Evolutionary conservation across 2,888 invertebrate genomes (phyloP).

Genomic region (Dendrolimus houi): DNA sequence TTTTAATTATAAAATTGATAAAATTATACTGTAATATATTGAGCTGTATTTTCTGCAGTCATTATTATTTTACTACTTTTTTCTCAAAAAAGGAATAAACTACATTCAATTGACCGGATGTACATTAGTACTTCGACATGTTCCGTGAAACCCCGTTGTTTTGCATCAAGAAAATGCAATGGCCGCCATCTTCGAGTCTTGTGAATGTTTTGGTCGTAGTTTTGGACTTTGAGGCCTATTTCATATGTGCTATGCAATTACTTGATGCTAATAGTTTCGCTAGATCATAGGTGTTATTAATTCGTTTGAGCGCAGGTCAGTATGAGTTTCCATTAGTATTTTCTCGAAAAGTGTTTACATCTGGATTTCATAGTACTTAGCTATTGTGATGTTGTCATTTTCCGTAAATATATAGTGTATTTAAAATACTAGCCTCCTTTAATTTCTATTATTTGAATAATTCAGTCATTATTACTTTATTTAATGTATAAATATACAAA

Average conservation of each 20-base stretch:
- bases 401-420: conserved; percentile 43
- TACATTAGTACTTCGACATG: conserved; percentile 48
- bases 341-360: conserved; percentile 84
- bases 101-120: conserved; percentile 46
- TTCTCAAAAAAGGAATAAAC: not conserved
- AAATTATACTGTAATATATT: not conserved
- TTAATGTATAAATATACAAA: conserved; percentile 49
- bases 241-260: conserved; percentile 65
- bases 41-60: not conserved
- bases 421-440: conserved; percentile 14
- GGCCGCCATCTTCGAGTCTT: conserved; percentile 91
- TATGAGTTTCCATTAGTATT: conserved; percentile 42
- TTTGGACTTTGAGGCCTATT: conserved; percentile 65
- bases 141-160: conserved; percentile 76
- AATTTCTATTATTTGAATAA: conserved; percentile 14
- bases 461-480: conserved; percentile 31
- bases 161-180: conserved; percentile 89
- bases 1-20: not conserved
- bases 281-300: conserved; percentile 51
- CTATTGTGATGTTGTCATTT: conserved; percentile 77
- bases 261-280: conserved; percentile 59
- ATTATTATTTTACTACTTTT: not conserved
- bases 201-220: conserved; percentile 85
- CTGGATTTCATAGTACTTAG: conserved; percentile 77
- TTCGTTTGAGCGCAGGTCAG: conserved; percentile 54